phyloP scores from a whole-genome alignment of 1,140 invertebrate genomes.

The Eciton burchellii region DNA sequence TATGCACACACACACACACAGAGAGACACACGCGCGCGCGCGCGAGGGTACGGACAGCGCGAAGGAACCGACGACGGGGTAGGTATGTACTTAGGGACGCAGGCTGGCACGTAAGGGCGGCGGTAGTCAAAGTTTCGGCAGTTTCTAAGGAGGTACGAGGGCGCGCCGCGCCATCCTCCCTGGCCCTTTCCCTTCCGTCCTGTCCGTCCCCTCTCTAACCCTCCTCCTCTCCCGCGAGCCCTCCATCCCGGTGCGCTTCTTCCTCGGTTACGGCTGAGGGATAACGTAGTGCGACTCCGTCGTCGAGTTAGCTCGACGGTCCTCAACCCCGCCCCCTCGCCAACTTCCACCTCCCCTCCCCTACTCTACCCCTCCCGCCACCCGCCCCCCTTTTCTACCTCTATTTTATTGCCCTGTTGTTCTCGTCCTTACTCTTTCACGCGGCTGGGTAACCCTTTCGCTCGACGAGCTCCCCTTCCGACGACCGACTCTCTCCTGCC shows the following conservation, averaged over 20 bases:
- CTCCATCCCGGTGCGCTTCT: slow-evolving; percentile 65
- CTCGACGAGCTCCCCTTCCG: slow-evolving; percentile 40
- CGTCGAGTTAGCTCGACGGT: slow-evolving; percentile 73
- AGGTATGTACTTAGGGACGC: slow-evolving; percentile 53
- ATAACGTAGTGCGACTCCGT: slow-evolving; percentile 77
- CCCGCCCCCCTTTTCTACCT: neutral
- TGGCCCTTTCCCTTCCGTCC: slow-evolving; percentile 21
- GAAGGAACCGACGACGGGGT: neutral
- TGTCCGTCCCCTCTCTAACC: slow-evolving; percentile 29
- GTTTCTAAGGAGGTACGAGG: slow-evolving; percentile 74
- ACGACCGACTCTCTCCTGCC: slow-evolving; percentile 17
- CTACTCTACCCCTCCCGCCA: neutral
- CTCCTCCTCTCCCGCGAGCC: slow-evolving; percentile 60
- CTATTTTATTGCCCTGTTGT: slow-evolving; percentile 44
- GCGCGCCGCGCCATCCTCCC: slow-evolving; percentile 48
- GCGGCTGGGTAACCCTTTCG: slow-evolving; percentile 53
- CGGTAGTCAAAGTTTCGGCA: slow-evolving; percentile 76
- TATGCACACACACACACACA: slow-evolving; percentile 16
- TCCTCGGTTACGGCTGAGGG: slow-evolving; percentile 78
- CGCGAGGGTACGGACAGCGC: neutral
- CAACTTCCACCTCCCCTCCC: slow-evolving; percentile 11
- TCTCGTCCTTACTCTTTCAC: slow-evolving; percentile 46
- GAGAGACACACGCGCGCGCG: slow-evolving; percentile 16
- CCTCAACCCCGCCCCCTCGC: slow-evolving; percentile 3
- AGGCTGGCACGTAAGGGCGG: slow-evolving; percentile 58